A percentile compares a stretch with the other conserved stretches of the same genome.
Evolutionary conservation across 2,888 invertebrate species (phyloP).

Genomic region (Malthinus flaveolus): DNA sequence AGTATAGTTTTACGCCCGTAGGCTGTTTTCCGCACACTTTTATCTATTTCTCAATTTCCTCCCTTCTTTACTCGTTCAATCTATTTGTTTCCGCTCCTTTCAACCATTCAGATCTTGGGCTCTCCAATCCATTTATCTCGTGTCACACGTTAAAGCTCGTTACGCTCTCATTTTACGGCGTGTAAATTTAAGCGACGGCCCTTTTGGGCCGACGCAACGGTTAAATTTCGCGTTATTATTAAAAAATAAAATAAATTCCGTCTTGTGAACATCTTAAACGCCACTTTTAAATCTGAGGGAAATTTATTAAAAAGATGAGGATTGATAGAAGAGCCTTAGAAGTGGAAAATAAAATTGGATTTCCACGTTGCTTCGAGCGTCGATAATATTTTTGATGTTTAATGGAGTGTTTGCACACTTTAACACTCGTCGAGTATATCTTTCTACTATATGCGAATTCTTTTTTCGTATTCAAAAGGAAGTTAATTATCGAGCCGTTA

Average conservation of each 20-base stretch:
- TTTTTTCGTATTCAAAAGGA: neutral
- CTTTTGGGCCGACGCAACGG: neutral
- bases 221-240: conserved; percentile 39
- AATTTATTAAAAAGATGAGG: conserved; percentile 44
- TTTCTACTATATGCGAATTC: conserved; percentile 5
- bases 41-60: too few species aligned
- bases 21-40: too few species aligned
- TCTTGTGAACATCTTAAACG: conserved; percentile 36
- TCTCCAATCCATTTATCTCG: too few species aligned
- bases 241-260: conserved; percentile 39
- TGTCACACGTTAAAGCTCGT: conserved; percentile 12
- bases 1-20: too few species aligned
- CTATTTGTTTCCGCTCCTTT: too few species aligned
- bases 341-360: conserved; percentile 40
- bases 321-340: conserved; percentile 36
- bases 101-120: too few species aligned
- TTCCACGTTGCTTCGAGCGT: conserved; percentile 32
- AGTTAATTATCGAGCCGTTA: conserved; percentile 7
- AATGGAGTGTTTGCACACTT: conserved; percentile 11
- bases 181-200: too few species aligned
- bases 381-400: conserved; percentile 12
- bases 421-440: conserved; percentile 1
- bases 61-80: too few species aligned
- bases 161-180: conserved; percentile 6
- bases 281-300: conserved; percentile 42